Percentiles rank a stretch among this genome's conserved stretches.
Conservation (phyloP, 2,113 vertebrate species). For the Osmerus eperlanus region DNA sequence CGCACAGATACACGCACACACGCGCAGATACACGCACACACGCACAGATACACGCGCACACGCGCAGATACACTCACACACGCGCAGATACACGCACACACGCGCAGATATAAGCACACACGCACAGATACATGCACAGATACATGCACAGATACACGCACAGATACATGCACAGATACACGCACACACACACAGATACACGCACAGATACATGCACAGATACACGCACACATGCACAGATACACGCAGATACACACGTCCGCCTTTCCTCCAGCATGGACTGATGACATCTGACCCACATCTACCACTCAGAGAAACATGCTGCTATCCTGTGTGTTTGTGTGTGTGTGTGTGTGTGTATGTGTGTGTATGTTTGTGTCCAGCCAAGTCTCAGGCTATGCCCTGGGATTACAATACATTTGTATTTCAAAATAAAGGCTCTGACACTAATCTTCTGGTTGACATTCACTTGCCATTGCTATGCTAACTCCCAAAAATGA, state of each 20-base stretch:
- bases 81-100: neutral
- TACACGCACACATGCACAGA: neutral
- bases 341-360: conserved; percentile 12
- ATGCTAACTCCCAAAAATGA: neutral
- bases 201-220: neutral
- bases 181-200: neutral
- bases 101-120: conserved; percentile 13
- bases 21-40: neutral
- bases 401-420: conserved; percentile 5
- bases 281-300: conserved; percentile 28
- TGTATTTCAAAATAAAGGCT: conserved; percentile 11
- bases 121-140: conserved; percentile 14
- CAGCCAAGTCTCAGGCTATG: neutral
- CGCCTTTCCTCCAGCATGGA: neutral
- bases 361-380: conserved; percentile 16
- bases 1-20: conserved; percentile 16
- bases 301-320: conserved; percentile 25
- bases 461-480: neutral
- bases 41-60: too few relatives aligned
- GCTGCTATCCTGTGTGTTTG: neutral
- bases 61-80: too few relatives aligned
- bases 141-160: neutral
- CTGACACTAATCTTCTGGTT: conserved; percentile 8
- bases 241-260: conserved; percentile 4
- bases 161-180: neutral